Percentiles rank a stretch among this genome's conserved stretches.
These are phyloP conservation scores for Drosophila mayri DNA, from an alignment of 1,140 invertebrate species.

Conservation along the genomic window DNA sequence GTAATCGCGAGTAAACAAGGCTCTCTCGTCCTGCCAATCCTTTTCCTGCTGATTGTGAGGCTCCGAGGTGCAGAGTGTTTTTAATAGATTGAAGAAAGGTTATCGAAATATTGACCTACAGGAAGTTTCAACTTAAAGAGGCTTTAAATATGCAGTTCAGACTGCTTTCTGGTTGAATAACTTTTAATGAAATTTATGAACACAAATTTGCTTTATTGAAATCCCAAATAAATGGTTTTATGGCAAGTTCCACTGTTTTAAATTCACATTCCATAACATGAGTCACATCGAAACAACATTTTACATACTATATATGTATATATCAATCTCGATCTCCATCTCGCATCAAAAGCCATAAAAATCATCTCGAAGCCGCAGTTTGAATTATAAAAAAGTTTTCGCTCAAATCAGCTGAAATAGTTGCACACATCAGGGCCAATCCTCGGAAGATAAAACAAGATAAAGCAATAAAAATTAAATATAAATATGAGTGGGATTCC, in stretches of 20 bases:
- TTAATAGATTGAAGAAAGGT: background rate
- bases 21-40: background rate
- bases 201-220: background rate
- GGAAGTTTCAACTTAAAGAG: background rate
- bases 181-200: background rate
- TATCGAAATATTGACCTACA: background rate
- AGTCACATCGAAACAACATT: background rate
- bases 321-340: background rate
- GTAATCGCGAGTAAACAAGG: conserved; percentile 22
- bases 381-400: conserved; percentile 33
- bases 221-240: background rate
- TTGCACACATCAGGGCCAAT: conserved; percentile 4
- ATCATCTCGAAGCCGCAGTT: conserved; percentile 3
- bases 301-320: background rate
- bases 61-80: background rate
- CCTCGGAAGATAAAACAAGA: background rate
- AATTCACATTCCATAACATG: background rate
- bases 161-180: background rate
- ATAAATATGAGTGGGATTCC: conserved; percentile 16
- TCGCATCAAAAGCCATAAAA: conserved; percentile 18
- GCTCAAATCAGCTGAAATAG: conserved; percentile 34
- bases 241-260: background rate
- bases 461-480: conserved; percentile 41
- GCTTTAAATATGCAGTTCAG: background rate
- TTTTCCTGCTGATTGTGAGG: background rate